These are phyloP conservation scores for Thalassophryne amazonica DNA, from an alignment of 2,797 vertebrate genomes.

Conservation along the genomic window DNA sequence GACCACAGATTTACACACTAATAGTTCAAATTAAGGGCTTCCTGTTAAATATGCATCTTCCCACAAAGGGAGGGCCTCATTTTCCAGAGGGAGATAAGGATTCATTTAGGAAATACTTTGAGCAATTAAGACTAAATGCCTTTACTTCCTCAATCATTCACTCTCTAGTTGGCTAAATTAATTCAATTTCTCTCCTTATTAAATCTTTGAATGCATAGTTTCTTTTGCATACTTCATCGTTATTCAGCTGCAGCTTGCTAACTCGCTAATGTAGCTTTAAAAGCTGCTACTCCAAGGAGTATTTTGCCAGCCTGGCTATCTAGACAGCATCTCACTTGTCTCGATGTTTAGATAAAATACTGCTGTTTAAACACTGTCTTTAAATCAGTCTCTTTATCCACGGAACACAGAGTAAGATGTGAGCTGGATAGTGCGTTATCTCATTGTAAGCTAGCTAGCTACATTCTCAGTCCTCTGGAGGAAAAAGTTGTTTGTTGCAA, in stretches of 20 bases:
- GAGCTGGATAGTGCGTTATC: constrained; percentile 2
- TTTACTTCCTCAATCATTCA: constrained; percentile 32
- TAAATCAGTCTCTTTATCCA: constrained; percentile 26
- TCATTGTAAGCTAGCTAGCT: not conserved
- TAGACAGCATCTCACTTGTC: constrained; percentile 11
- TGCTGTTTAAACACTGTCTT: constrained; percentile 19
- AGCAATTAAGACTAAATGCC: constrained; percentile 33
- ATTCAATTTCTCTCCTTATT: constrained; percentile 7
- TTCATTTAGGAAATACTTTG: constrained; percentile 32
- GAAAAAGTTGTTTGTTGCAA: not conserved
- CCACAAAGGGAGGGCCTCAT: constrained; percentile 21
- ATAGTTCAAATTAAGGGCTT: constrained; percentile 33
- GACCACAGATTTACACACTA: constrained; percentile 22
- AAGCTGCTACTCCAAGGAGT: constrained; percentile 33
- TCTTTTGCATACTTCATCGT: constrained; percentile 25
- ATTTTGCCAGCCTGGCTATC: constrained; percentile 27
- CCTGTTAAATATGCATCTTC: constrained; percentile 41
- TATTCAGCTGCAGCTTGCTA: constrained; percentile 35
- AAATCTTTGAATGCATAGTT: not conserved
- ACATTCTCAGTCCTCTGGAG: not conserved
- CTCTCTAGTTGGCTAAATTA: constrained; percentile 5
- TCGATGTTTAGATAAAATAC: constrained; percentile 4
- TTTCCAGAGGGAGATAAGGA: constrained; percentile 32
- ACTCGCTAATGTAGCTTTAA: constrained; percentile 29
- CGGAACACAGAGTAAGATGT: constrained; percentile 17